Evolutionary conservation across 2,888 invertebrate genomes (phyloP).

Genomic region (Criorhina ranunculi): DNA sequence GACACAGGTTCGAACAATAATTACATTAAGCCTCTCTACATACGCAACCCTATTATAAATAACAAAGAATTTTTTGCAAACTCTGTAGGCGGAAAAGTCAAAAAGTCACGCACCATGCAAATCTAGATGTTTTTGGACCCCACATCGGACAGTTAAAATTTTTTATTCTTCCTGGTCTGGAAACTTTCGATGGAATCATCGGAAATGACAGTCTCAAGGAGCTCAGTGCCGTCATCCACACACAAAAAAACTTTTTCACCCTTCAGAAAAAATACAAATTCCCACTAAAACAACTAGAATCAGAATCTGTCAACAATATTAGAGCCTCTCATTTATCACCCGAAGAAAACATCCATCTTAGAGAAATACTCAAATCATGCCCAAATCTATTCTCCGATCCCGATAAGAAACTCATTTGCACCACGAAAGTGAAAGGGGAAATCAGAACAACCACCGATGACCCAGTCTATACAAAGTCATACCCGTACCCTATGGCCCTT

Average conservation of each 20-base stretch:
- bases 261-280: too few relatives aligned
- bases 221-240: too few relatives aligned
- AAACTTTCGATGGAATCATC: too few relatives aligned
- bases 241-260: too few relatives aligned
- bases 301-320: too few relatives aligned
- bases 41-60: not conserved
- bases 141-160: not conserved
- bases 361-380: too few relatives aligned
- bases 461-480: not conserved
- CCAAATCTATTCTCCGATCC: too few relatives aligned
- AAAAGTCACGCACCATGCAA: not conserved
- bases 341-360: too few relatives aligned
- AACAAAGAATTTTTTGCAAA: not conserved
- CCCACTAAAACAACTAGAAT: too few relatives aligned
- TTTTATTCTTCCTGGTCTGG: not conserved
- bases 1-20: not conserved
- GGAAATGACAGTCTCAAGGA: too few relatives aligned
- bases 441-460: not conserved
- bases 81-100: not conserved
- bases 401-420: too few relatives aligned
- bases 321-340: too few relatives aligned
- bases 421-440: not conserved
- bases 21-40: not conserved
- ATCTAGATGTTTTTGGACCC: not conserved
- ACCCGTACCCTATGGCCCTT: not conserved